These are phyloP conservation scores for Crepidodera aurea DNA, from an alignment of 2,888 invertebrate species.

Conservation along the genomic window DNA sequence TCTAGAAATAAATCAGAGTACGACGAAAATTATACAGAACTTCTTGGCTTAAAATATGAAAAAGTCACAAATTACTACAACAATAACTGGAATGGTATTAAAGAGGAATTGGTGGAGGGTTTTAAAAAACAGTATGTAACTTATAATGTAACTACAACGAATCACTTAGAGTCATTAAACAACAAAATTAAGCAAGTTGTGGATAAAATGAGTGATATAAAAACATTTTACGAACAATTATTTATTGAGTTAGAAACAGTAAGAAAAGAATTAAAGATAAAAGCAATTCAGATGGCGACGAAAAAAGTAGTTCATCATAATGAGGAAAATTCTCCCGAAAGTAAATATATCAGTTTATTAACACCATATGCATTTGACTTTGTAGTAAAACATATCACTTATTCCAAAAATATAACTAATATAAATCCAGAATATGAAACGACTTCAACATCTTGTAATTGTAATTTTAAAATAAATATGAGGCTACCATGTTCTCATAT, in stretches of 20 bases:
- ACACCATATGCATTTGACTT: too few relatives aligned
- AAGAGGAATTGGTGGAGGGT: conserved; percentile 20
- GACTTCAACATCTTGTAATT: too few relatives aligned
- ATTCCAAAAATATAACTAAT: too few relatives aligned
- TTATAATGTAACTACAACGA: conserved; percentile 21
- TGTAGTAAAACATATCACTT: too few relatives aligned
- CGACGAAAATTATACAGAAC: conserved; percentile 7
- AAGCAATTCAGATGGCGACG: too few relatives aligned
- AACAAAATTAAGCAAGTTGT: conserved; percentile 27
- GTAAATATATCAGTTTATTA: too few relatives aligned
- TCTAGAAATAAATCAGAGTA: conserved; percentile 17
- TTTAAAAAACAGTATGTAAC: conserved; percentile 20
- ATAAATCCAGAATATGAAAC: too few relatives aligned
- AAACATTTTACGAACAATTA: neutral
- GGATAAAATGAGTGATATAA: neutral
- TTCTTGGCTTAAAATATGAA: conserved; percentile 13
- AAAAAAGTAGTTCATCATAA: too few relatives aligned
- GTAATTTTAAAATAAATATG: too few relatives aligned
- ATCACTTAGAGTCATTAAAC: conserved; percentile 27
- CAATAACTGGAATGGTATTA: conserved; percentile 26
- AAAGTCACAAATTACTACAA: conserved; percentile 17
- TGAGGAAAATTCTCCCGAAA: too few relatives aligned
- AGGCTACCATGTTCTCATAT: too few relatives aligned
- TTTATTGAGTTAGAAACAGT: neutral
- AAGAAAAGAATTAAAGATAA: too few relatives aligned